Base-by-base conservation (phyloP, 2,113 vertebrate species). In the Rhadina sibilatrix region DNA sequence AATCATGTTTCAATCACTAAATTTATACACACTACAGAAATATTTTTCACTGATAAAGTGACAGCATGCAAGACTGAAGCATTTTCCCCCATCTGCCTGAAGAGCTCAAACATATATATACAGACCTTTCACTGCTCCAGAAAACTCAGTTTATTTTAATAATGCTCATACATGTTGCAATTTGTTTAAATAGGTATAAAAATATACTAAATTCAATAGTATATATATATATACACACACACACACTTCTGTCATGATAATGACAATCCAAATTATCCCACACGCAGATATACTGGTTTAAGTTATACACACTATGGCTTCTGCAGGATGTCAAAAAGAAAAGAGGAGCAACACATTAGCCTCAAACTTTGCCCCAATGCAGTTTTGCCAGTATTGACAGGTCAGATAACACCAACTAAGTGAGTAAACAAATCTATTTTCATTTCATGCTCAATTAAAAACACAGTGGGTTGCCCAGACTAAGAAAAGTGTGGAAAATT, bases 381-480 rank as follows among this genome's bases (percentile, higher is more conserved):
- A 14, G 60, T 89, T 78, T 44, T 91, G 53, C 23, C 42, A 65
- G 27, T 86, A 96, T 14, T 38, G 78, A 93, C 57, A 90, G 54
- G 42, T 25, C 2, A 4, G 54, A 78, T 56, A 90, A 83, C 47
- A 83, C 33, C 70, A 75, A 70, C 54, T 61, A 61, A 75, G 35
- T 60, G 49, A 81, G 54, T 80, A 96, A 92, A 96, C 64, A 95
- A 95, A 96, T 93, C 83, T 87, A 83, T 79, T 93, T 91, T 92
- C 42, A 95, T 95, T 96, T 95, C 91, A 95, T 63, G 86, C 83
- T 91, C 86, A 95, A 79, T 95, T 97, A 86, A 96, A 90, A 97
- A 42, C 47, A 71, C 30, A 52, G 56, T 22, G n/a, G 46, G 63
- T 10, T 68, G 44, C 33, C 66, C 50, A 90, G 66, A 65, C 19